These are phyloP conservation scores for Fistularia tabacaria DNA, from an alignment of 2,797 vertebrate genomes.

Conservation along the genomic window DNA sequence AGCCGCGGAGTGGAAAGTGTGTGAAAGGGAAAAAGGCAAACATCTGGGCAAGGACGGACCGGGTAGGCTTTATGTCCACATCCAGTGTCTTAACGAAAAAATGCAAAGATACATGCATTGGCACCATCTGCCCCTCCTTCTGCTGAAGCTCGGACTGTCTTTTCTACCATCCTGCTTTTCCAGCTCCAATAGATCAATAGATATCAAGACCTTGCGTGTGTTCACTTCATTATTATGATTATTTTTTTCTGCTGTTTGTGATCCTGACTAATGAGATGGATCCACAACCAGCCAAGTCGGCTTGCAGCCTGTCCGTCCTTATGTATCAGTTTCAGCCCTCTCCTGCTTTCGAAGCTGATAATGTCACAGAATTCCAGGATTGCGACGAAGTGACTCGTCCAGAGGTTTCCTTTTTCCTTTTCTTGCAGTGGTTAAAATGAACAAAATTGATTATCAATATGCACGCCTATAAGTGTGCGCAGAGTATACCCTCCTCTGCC, in stretches of 20 bases:
- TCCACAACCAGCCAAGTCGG: conserved; percentile 12
- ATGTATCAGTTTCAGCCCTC: conserved; percentile 33
- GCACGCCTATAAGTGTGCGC: conserved; percentile 38
- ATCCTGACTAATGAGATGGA: conserved; percentile 30
- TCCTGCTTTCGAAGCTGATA: conserved; percentile 7
- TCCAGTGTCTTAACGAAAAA: too few species aligned
- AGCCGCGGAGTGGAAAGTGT: too few species aligned
- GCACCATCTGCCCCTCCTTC: conserved; percentile 2
- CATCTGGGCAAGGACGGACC: too few species aligned
- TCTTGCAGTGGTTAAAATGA: conserved; percentile 50
- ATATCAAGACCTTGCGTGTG: conserved; percentile 18
- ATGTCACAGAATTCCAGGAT: conserved; percentile 20
- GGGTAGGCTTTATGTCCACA: too few species aligned
- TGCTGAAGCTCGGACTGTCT: conserved; percentile 10
- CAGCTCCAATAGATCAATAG: conserved; percentile 38
- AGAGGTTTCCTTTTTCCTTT: conserved; percentile 11
- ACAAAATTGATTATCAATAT: conserved; percentile 67
- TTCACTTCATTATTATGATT: conserved; percentile 29
- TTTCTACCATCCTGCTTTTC: conserved; percentile 9
- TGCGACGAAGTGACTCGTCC: conserved; percentile 1
- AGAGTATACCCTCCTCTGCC: conserved; percentile 50
- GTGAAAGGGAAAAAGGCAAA: too few species aligned
- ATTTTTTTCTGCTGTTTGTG: conserved; percentile 1
- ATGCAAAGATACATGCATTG: too few species aligned
- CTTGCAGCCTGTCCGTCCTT: conserved; percentile 20